phyloP scores from a whole-genome alignment of 2,113 vertebrate species.

The Ammodytes dubius region DNA sequence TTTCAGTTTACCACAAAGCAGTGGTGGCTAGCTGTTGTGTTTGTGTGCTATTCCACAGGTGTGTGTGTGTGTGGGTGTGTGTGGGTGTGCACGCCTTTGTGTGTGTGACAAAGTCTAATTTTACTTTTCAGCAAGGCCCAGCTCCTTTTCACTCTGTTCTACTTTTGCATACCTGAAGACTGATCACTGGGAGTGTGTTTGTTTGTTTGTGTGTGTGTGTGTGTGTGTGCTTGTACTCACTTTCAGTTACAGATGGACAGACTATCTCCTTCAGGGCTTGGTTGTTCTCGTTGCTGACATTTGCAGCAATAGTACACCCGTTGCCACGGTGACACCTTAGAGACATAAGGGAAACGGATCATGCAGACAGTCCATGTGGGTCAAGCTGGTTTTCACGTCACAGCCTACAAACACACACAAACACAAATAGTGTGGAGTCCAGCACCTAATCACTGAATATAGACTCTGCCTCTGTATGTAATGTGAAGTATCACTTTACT shows the following conservation, averaged over 20 bases:
- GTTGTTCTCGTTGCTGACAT: conserved; percentile 63
- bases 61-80: conserved; percentile 10
- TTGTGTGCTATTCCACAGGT: conserved; percentile 48
- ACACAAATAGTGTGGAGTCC: background rate
- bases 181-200: conserved; percentile 26
- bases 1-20: conserved; percentile 10
- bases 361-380: conserved; percentile 61
- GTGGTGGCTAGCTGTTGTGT: background rate
- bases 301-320: conserved; percentile 56
- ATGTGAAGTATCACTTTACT: background rate
- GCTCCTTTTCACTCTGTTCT: conserved; percentile 50
- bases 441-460: background rate
- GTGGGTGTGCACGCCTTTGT: conserved; percentile 29
- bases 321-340: conserved; percentile 68
- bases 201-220: conserved; percentile 29
- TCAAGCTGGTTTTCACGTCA: conserved; percentile 53
- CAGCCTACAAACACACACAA: conserved; percentile 7
- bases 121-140: conserved; percentile 49
- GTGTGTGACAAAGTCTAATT: conserved; percentile 51
- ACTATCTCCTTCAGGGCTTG: conserved; percentile 50
- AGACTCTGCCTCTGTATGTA: background rate
- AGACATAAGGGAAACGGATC: conserved; percentile 43
- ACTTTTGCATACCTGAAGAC: conserved; percentile 61
- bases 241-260: conserved; percentile 62
- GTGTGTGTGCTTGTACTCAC: background rate